phyloP scores from a whole-genome alignment of 2,888 invertebrate species.

The Platynereis dumerilii region DNA sequence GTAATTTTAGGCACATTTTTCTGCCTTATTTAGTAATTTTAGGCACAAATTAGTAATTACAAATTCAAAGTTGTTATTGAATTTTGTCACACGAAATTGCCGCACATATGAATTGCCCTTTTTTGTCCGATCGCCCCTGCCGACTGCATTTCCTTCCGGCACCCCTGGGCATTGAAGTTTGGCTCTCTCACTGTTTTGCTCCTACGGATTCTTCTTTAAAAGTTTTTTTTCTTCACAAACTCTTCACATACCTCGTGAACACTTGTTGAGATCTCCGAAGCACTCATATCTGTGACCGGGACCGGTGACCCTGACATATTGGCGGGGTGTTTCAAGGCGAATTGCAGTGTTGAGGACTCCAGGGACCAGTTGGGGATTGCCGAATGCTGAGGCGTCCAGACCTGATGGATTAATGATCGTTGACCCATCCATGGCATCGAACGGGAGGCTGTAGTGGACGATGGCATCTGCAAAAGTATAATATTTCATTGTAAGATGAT shows the following conservation, averaged over 20 bases:
- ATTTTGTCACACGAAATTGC: too few species aligned
- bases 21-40: too few species aligned
- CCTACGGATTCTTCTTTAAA: too few species aligned
- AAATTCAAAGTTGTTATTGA: too few species aligned
- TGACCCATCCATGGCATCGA: conserved; percentile 47
- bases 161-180: too few species aligned
- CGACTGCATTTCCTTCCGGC: too few species aligned
- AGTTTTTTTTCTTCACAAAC: too few species aligned
- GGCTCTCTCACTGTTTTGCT: too few species aligned
- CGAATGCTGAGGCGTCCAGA: conserved; percentile 50
- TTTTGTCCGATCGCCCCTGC: too few species aligned
- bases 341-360: conserved; percentile 55
- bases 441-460: conserved; percentile 54
- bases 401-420: conserved; percentile 55
- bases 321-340: conserved; percentile 43
- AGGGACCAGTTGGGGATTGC: conserved; percentile 39
- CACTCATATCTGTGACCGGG: conserved; percentile 57
- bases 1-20: too few species aligned
- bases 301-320: conserved; percentile 53
- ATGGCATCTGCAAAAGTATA: conserved; percentile 39
- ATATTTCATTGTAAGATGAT: background rate
- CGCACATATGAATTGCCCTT: too few species aligned
- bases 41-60: too few species aligned
- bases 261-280: conserved; percentile 56
- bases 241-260: conserved; percentile 43